Percentiles rank a stretch among this genome's conserved stretches.
phyloP scores from a whole-genome alignment of 2,797 vertebrate genomes.

The Sus cebifrons region DNA sequence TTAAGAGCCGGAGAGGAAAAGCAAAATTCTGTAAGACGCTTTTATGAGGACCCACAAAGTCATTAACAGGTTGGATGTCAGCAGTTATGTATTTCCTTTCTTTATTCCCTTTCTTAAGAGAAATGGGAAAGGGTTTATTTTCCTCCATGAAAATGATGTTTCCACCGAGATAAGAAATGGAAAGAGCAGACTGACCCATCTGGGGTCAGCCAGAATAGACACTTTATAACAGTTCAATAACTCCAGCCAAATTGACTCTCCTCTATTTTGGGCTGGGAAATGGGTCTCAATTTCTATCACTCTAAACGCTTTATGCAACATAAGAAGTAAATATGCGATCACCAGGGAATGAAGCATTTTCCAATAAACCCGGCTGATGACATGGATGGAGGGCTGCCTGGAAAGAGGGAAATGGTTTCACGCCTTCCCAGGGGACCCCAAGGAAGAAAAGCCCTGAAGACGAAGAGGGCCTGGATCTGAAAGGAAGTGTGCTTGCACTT shows the following conservation, averaged over 20 bases:
- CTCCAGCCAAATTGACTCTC: background rate
- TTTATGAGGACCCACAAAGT: background rate
- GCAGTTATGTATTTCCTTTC: background rate
- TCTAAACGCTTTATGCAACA: background rate
- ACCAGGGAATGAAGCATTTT: background rate
- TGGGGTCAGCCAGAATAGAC: background rate
- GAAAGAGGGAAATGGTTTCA: background rate
- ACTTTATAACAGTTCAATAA: background rate
- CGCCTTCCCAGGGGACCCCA: background rate
- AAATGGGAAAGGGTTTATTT: background rate
- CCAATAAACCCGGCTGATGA: background rate
- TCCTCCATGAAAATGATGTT: conserved; percentile 7
- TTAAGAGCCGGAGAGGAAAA: conserved; percentile 22
- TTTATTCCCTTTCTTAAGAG: background rate
- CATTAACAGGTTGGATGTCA: background rate
- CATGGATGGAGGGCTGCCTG: background rate
- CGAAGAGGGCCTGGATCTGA: background rate
- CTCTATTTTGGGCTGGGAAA: background rate
- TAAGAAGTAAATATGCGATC: background rate
- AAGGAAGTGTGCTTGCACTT: background rate
- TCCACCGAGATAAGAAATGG: background rate
- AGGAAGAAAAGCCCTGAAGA: background rate
- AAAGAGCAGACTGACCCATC: background rate
- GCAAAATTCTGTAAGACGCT: conserved; percentile 12
- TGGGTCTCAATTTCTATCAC: background rate